Percentiles rank a stretch among this genome's conserved stretches.
These are phyloP conservation scores for Lepidochitona cinerea DNA, from an alignment of 2,888 invertebrate genomes.

Conservation along the genomic window DNA sequence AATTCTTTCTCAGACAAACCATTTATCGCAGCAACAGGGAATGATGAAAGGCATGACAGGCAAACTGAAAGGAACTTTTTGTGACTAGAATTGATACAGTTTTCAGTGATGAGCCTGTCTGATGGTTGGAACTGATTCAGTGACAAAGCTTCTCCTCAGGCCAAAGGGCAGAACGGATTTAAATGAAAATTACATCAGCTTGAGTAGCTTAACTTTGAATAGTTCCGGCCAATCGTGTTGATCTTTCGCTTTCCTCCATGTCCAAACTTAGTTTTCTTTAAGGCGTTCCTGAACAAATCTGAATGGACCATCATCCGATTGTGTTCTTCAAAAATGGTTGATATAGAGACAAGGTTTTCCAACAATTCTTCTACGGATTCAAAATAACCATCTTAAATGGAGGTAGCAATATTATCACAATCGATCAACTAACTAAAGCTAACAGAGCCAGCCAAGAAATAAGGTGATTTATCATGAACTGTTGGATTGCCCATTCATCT, in stretches of 20 bases:
- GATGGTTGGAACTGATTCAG: not conserved
- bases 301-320: too few relatives aligned
- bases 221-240: not conserved
- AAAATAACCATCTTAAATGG: not conserved
- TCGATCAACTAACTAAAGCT: not conserved
- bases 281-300: too few relatives aligned
- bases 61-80: too few relatives aligned
- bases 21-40: too few relatives aligned
- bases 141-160: not conserved
- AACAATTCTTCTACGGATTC: too few relatives aligned
- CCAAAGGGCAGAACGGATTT: not conserved
- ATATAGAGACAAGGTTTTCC: too few relatives aligned
- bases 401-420: not conserved
- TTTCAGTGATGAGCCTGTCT: not conserved
- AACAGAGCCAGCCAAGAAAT: not conserved
- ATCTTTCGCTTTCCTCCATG: not conserved
- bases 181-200: not conserved
- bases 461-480: not conserved
- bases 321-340: too few relatives aligned
- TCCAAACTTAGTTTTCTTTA: not conserved
- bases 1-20: too few relatives aligned
- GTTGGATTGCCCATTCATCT: not conserved
- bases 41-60: too few relatives aligned
- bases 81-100: too few relatives aligned
- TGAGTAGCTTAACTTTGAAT: not conserved